Base-by-base conservation (phyloP, 1,140 invertebrate genomes). In the Polypedilum pembai region DNA sequence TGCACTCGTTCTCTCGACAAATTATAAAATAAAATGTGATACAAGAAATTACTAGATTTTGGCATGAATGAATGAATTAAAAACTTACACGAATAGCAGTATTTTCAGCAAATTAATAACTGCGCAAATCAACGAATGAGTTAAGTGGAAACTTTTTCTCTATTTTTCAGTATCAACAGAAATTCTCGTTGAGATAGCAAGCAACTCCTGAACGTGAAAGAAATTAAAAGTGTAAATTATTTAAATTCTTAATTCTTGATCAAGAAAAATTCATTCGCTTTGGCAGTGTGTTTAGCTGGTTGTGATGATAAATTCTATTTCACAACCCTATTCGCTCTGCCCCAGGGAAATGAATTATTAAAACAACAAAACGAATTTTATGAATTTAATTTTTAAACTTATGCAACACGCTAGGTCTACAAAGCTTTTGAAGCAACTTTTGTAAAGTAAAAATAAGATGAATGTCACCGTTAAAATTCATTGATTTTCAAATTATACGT, bases 241-340 rank as follows among this genome's bases (percentile, higher is more conserved):
- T 33, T 15, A 12, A 56, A 56, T 45, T 10, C 10, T 41, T 15
- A 45, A 45, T 3, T 45, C 41, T 45, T 41, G 5, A n/a, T n/a
- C 24, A 33, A 33, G 45, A 12, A 20, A 69, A 18, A n/a, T 69
- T 10, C 20, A 69, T 21, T 18, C 65, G 17, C 65, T 69, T 21
- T 69, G 65, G 65, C 65, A 69, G 65, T 69, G 65, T 69, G 65
- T 69, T 69, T 69, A 69, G 65, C 65, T 69, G 65, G 65, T 69
- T 69, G 65, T 69, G 65, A 69, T 69, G 8, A 18, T 7, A 18
- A 69, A 69, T 20, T 18, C 18, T 2, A 69, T 69, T 69, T 69
- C 65, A 69, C 65, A 69, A 69, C 65, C 65, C 65, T 69, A 69
- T 69, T 69, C 65, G 65, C 17, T 8, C 65, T 69, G 65, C 65